These are phyloP conservation scores for Parapristionchus giblindavisi DNA, from an alignment of 2,888 invertebrate species.

Conservation along the genomic window DNA sequence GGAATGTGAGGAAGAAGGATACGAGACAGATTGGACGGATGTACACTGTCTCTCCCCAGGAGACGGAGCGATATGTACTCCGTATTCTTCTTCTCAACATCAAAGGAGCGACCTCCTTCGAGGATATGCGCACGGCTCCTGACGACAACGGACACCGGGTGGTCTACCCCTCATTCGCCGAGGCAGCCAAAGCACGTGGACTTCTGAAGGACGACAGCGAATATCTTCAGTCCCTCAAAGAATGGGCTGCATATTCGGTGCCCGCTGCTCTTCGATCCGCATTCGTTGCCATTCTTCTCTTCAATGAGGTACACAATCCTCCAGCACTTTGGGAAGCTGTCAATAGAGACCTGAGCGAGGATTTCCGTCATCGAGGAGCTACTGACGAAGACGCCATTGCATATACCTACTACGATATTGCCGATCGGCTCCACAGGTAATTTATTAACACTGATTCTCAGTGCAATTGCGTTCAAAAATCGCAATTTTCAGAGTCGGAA, in stretches of 20 bases:
- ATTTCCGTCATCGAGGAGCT: background rate
- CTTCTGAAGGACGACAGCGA: constrained; percentile 37
- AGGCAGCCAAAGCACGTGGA: constrained; percentile 40
- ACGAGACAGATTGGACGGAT: constrained; percentile 38
- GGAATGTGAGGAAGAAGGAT: constrained; percentile 11
- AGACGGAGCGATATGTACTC: constrained; percentile 40
- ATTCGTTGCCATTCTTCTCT: constrained; percentile 9
- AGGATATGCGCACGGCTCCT: constrained; percentile 31
- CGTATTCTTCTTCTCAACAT: constrained; percentile 36
- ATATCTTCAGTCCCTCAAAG: constrained; percentile 30
- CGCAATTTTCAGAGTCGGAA: too few species aligned
- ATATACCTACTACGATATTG: background rate
- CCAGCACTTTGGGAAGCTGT: background rate
- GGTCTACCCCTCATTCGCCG: constrained; percentile 33
- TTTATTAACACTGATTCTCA: too few species aligned
- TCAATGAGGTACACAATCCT: background rate
- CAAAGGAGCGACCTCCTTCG: constrained; percentile 34
- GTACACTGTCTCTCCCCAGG: constrained; percentile 38
- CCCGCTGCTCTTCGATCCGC: background rate
- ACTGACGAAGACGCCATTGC: background rate
- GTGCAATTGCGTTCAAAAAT: too few species aligned
- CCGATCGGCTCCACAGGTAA: constrained; percentile 19
- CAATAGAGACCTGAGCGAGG: constrained; percentile 20
- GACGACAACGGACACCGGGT: background rate
- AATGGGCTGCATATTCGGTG: constrained; percentile 27